Percentiles rank a stretch among this genome's conserved stretches.
phyloP scores from a whole-genome alignment of 2,113 vertebrate species.

The Lycaon pictus region DNA sequence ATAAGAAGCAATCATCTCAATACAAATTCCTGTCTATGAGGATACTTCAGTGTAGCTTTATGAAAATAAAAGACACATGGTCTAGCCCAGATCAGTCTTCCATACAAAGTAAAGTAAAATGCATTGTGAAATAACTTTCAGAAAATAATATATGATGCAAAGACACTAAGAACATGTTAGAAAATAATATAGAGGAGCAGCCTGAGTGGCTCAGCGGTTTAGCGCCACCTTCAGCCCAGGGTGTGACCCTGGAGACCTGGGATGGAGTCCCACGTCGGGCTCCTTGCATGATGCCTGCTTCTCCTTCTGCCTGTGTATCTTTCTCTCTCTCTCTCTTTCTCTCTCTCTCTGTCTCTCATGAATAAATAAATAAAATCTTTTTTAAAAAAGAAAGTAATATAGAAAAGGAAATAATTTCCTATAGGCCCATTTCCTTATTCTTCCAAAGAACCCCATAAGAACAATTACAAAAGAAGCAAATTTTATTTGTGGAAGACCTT shows the following conservation, averaged over 20 bases:
- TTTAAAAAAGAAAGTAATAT: too few species aligned
- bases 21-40: background rate
- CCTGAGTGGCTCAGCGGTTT: too few species aligned
- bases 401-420: background rate
- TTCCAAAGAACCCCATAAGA: background rate
- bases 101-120: background rate
- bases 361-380: too few species aligned
- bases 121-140: background rate
- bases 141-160: background rate
- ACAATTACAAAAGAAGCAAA: conserved; percentile 9
- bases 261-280: too few species aligned
- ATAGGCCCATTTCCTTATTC: background rate
- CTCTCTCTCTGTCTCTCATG: too few species aligned
- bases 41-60: background rate
- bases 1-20: background rate
- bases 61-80: background rate
- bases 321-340: too few species aligned
- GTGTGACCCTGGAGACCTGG: too few species aligned
- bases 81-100: background rate
- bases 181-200: background rate
- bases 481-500: background rate
- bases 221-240: too few species aligned
- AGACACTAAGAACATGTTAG: background rate
- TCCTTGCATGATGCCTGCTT: too few species aligned
- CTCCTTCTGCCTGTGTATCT: too few species aligned